Percentiles rank a stretch among this genome's conserved stretches.
phyloP scores from a whole-genome alignment of 2,888 invertebrate genomes.

The Tipula unca region DNA sequence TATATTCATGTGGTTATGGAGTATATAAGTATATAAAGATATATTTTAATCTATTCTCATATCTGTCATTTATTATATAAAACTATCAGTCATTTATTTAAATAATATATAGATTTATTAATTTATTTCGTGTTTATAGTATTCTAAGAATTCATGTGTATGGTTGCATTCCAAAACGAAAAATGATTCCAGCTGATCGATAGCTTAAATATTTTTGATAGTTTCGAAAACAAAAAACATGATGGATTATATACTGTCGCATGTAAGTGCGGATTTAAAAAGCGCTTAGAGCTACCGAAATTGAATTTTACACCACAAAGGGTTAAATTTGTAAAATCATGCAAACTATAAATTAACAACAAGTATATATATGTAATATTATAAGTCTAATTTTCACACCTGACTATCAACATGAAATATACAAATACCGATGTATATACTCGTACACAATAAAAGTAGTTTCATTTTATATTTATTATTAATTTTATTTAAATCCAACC shows the following conservation, averaged over 20 bases:
- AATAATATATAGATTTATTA: conserved; percentile 1
- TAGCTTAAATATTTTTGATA: not conserved
- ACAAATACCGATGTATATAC: not conserved
- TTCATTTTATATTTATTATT: not conserved
- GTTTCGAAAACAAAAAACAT: not conserved
- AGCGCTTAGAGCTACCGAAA: not conserved
- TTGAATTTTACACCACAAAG: not conserved
- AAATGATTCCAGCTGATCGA: not conserved
- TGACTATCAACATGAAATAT: not conserved
- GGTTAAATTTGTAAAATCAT: not conserved
- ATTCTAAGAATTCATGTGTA: not conserved
- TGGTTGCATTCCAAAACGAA: not conserved
- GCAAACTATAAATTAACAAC: not conserved
- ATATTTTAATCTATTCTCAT: not conserved
- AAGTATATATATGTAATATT: not conserved
- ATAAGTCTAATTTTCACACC: not conserved
- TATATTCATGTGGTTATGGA: not conserved
- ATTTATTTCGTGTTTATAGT: not conserved
- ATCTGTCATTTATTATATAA: not conserved
- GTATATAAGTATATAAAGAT: too few relatives aligned
- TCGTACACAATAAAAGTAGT: not conserved
- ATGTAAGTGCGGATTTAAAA: not conserved
- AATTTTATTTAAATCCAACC: conserved; percentile 14
- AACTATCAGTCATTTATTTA: conserved; percentile 14
- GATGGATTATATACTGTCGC: not conserved